Evolutionary conservation across 2,113 vertebrate genomes (phyloP).

Genomic region (Solenodon paradoxus): DNA sequence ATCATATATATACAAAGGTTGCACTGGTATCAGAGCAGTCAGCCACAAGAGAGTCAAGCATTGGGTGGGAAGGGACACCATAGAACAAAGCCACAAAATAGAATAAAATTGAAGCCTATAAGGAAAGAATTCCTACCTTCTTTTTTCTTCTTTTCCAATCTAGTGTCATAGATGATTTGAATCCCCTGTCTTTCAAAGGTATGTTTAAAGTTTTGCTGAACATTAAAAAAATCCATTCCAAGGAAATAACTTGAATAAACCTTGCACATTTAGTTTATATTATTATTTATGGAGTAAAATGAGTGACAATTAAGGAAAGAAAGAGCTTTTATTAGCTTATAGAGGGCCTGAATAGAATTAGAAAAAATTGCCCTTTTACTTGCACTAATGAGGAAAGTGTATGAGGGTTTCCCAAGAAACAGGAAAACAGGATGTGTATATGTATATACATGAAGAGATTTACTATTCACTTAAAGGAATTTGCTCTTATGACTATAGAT

Average conservation of each 20-base stretch:
- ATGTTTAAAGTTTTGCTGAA: too few species aligned
- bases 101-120: too few species aligned
- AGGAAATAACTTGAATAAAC: not conserved
- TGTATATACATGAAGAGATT: not conserved
- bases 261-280: not conserved
- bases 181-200: too few species aligned
- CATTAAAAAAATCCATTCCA: too few species aligned
- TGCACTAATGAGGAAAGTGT: not conserved
- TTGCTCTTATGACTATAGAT: not conserved
- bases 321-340: not conserved
- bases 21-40: too few species aligned
- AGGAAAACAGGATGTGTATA: not conserved
- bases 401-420: not conserved
- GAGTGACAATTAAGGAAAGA: not conserved
- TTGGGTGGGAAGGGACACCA: too few species aligned
- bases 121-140: too few species aligned
- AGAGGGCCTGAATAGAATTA: not conserved
- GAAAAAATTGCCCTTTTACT: not conserved
- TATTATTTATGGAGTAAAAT: not conserved
- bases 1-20: too few species aligned
- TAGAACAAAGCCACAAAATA: too few species aligned
- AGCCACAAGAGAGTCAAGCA: too few species aligned
- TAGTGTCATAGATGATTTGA: too few species aligned
- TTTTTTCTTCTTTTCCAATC: too few species aligned
- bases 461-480: not conserved